Evolutionary conservation across 2,113 vertebrate species (phyloP).

Genomic region (Cyanoramphus novaezelandiae): DNA sequence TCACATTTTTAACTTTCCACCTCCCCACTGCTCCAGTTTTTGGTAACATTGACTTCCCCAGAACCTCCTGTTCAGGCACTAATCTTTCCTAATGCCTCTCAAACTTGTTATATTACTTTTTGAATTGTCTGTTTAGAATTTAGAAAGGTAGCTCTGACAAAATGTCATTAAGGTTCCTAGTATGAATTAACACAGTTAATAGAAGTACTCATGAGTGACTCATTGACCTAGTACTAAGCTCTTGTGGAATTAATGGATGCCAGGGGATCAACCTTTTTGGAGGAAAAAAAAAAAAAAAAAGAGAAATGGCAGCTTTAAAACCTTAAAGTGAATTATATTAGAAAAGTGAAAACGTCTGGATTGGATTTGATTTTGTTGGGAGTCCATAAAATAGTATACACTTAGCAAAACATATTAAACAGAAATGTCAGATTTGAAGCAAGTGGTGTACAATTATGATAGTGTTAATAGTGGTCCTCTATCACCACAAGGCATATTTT

Average conservation of each 20-base stretch:
- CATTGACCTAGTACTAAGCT: constrained; percentile 86
- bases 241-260: constrained; percentile 88
- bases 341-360: constrained; percentile 83
- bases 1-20: constrained; percentile 24
- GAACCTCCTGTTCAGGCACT: constrained; percentile 55
- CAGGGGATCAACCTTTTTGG: constrained; percentile 78
- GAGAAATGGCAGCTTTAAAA: constrained; percentile 84
- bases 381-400: constrained; percentile 72
- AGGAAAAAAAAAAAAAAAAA: constrained; percentile 65
- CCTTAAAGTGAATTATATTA: constrained; percentile 82
- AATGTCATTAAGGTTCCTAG: constrained; percentile 85
- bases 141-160: constrained; percentile 84
- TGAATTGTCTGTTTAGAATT: constrained; percentile 77
- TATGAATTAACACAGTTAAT: constrained; percentile 84
- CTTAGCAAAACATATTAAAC: constrained; percentile 75
- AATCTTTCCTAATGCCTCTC: constrained; percentile 71
- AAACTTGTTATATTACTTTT: constrained; percentile 77
- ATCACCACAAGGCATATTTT: constrained; percentile 74
- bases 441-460: constrained; percentile 74
- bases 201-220: constrained; percentile 85
- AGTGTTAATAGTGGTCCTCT: constrained; percentile 76
- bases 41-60: constrained; percentile 47
- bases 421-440: constrained; percentile 75
- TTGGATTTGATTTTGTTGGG: constrained; percentile 74
- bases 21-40: background rate